phyloP scores from a whole-genome alignment of 1,140 invertebrate species.

The Pomacea maculata region DNA sequence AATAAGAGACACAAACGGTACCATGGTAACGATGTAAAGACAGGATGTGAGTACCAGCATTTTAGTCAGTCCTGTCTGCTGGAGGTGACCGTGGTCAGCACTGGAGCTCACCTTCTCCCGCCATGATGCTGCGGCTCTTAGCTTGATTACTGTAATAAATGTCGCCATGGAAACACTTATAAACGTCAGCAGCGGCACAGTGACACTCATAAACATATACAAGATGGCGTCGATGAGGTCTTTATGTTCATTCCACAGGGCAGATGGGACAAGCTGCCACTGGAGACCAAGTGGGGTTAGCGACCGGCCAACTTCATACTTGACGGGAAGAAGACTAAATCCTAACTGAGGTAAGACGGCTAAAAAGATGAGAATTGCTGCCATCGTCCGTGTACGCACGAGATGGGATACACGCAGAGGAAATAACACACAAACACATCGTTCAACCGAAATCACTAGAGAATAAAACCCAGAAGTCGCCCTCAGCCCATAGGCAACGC shows the following conservation, averaged over 20 bases:
- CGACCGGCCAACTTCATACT: neutral
- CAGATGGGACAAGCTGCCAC: neutral
- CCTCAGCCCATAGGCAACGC: neutral
- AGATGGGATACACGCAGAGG: neutral
- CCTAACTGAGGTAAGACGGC: neutral
- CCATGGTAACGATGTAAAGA: neutral
- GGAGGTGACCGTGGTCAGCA: neutral
- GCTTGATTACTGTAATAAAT: neutral
- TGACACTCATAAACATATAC: neutral
- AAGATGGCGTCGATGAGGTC: neutral
- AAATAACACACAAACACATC: constrained; percentile 3
- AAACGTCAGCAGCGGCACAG: neutral
- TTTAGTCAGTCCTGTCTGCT: neutral
- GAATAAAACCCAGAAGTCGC: neutral
- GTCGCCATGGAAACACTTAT: neutral
- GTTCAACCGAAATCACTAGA: neutral
- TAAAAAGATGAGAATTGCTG: neutral
- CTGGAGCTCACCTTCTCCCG: neutral
- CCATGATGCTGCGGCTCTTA: neutral
- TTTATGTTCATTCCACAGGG: neutral
- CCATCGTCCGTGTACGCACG: neutral
- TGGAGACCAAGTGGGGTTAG: neutral
- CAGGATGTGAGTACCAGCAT: constrained; percentile 1
- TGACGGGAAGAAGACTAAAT: neutral
- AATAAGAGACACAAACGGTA: neutral